Evolutionary conservation across 2,113 vertebrate species (phyloP).

Genomic region (Notothenia coriiceps): DNA sequence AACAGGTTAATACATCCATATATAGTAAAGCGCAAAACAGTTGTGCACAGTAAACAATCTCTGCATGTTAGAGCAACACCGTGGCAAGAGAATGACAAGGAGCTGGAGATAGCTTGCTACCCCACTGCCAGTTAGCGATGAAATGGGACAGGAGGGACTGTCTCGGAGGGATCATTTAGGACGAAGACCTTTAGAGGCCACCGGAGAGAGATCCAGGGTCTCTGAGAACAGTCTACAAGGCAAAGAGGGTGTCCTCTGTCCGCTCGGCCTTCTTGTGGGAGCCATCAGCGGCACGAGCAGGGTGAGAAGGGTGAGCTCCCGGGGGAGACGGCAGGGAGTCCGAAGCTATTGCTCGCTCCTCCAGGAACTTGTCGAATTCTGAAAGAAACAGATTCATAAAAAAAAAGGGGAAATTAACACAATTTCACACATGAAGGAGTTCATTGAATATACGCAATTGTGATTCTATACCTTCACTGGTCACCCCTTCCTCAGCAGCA

Average conservation of each 20-base stretch:
- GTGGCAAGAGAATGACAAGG: constrained; percentile 44
- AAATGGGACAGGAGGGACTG: constrained; percentile 37
- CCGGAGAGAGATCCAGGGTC: constrained; percentile 28
- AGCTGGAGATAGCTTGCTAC: constrained; percentile 49
- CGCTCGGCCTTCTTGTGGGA: constrained; percentile 91
- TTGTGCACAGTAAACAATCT: constrained; percentile 55
- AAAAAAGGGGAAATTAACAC: not conserved
- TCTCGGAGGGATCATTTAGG: constrained; percentile 22
- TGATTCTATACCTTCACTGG: constrained; percentile 92
- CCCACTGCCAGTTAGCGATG: constrained; percentile 46
- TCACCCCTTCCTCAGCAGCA: constrained; percentile 93
- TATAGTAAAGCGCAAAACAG: constrained; percentile 36
- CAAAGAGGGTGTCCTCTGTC: constrained; percentile 95
- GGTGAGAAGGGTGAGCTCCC: constrained; percentile 67
- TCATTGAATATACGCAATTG: not conserved
- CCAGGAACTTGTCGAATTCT: constrained; percentile 98
- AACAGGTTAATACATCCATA: constrained; percentile 69
- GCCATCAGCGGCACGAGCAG: constrained; percentile 70
- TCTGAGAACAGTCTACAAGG: constrained; percentile 87
- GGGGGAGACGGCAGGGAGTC: constrained; percentile 90
- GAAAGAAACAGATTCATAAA: constrained; percentile 48
- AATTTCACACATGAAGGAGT: not conserved
- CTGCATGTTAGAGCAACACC: constrained; percentile 46
- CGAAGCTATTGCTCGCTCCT: constrained; percentile 93
- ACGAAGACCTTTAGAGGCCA: constrained; percentile 27